phyloP scores from a whole-genome alignment of 2,888 invertebrate genomes.

The Trichacis sp. region DNA sequence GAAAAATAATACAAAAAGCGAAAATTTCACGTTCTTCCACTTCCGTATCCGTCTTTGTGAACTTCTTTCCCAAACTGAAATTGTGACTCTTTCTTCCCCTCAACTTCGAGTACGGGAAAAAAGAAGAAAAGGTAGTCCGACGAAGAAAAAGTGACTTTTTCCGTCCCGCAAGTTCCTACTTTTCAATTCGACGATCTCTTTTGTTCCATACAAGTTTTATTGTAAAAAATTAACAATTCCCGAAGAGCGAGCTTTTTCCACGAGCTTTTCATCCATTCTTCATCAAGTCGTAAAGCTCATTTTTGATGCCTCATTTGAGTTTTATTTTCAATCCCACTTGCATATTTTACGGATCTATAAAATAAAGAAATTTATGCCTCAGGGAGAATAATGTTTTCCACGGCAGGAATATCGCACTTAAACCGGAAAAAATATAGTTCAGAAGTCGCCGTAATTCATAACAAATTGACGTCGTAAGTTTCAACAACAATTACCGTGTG shows the following conservation, averaged over 20 bases:
- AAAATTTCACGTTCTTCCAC: conserved; percentile 1
- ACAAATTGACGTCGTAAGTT: neutral
- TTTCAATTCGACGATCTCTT: neutral
- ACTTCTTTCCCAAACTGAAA: neutral
- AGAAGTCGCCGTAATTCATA: neutral
- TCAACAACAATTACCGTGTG: too few species aligned
- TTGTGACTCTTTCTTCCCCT: neutral
- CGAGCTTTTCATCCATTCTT: neutral
- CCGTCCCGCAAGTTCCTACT: neutral
- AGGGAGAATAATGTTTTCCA: conserved; percentile 10
- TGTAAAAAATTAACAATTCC: neutral
- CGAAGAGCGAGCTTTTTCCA: neutral
- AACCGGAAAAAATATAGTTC: neutral
- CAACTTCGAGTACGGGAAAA: neutral
- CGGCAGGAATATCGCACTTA: conserved; percentile 16
- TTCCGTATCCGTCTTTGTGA: neutral
- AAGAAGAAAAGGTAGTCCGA: neutral
- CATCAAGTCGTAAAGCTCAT: neutral
- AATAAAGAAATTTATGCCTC: neutral
- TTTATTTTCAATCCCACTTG: neutral
- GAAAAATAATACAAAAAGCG: neutral
- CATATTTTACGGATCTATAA: neutral
- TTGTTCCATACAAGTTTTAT: neutral
- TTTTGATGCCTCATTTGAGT: neutral
- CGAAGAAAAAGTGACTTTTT: neutral